Conservation (phyloP, 30 jellyfish, hydroid and myxozoan genomes). For the Cassiopea andromeda region DNA sequence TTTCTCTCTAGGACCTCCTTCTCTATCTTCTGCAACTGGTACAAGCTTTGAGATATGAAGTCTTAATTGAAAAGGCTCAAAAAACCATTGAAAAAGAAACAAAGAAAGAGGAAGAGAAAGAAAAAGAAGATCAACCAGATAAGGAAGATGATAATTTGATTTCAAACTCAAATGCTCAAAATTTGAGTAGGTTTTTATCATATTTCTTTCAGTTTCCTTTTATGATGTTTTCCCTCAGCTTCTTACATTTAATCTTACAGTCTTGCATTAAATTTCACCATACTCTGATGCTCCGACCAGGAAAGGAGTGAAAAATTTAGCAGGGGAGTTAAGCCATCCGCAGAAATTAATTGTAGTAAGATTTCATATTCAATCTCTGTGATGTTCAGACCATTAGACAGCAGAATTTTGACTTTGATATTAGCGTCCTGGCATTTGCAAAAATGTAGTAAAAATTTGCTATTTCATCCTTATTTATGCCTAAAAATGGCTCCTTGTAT, state of each 20-base stretch:
- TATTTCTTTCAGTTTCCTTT: background rate
- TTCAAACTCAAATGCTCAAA: constrained; percentile 4
- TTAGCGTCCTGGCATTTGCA: too few relatives aligned
- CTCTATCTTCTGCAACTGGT: constrained; percentile 94
- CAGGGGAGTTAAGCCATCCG: too few relatives aligned
- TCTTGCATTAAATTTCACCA: too few relatives aligned
- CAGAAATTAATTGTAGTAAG: too few relatives aligned
- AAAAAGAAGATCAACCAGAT: constrained; percentile 4
- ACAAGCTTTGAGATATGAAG: constrained; percentile 94
- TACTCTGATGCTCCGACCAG: too few relatives aligned
- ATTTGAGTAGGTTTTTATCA: constrained; percentile 13
- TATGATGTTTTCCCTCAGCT: too few relatives aligned
- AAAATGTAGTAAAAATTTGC: too few relatives aligned
- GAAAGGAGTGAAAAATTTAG: too few relatives aligned
- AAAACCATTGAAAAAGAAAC: constrained; percentile 8
- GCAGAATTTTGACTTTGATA: too few relatives aligned
- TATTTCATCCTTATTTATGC: background rate
- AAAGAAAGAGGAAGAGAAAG: constrained; percentile 35
- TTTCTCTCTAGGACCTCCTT: constrained; percentile 76
- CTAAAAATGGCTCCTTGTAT: background rate
- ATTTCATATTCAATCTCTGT: too few relatives aligned
- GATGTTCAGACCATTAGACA: too few relatives aligned
- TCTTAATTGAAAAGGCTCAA: constrained; percentile 4
- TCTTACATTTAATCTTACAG: too few relatives aligned
- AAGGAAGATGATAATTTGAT: constrained; percentile 15